Evolutionary conservation across 2,797 vertebrate species (phyloP).

Genomic region (Acanthornis magna): DNA sequence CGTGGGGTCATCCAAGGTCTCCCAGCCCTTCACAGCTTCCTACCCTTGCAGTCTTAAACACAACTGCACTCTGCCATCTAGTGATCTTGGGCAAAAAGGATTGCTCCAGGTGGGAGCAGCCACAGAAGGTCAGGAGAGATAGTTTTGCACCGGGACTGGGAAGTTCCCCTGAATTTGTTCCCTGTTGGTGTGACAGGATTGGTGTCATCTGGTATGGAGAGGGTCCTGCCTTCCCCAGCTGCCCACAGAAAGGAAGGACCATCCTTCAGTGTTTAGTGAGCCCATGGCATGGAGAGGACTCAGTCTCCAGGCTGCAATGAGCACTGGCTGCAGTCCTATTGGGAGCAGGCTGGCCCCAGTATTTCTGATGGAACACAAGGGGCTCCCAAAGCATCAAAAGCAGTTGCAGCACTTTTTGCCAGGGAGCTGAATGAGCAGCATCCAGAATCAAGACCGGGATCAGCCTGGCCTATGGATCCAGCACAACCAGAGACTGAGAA

Average conservation of each 20-base stretch:
- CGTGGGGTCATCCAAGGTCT: background rate
- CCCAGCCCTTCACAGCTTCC: background rate
- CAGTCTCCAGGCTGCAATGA: background rate
- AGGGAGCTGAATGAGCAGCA: background rate
- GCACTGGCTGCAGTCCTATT: background rate
- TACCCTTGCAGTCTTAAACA: background rate
- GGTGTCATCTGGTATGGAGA: background rate
- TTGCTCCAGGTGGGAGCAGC: background rate
- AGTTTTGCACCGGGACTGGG: background rate
- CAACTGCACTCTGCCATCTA: conserved; percentile 46
- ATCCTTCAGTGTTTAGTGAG: background rate
- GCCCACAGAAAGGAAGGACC: background rate
- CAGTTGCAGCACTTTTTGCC: background rate
- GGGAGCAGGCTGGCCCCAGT: background rate
- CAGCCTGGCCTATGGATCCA: background rate
- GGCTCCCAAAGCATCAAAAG: background rate
- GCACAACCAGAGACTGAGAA: background rate
- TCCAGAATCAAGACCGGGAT: background rate
- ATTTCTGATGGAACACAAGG: background rate
- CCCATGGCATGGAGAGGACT: background rate
- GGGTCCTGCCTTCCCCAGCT: background rate
- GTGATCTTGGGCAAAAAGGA: conserved; percentile 30
- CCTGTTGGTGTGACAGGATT: background rate
- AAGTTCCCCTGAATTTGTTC: background rate
- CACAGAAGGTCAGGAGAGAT: background rate